These are phyloP conservation scores for Hedychridium roseum DNA, from an alignment of 2,888 invertebrate genomes.

Conservation along the genomic window DNA sequence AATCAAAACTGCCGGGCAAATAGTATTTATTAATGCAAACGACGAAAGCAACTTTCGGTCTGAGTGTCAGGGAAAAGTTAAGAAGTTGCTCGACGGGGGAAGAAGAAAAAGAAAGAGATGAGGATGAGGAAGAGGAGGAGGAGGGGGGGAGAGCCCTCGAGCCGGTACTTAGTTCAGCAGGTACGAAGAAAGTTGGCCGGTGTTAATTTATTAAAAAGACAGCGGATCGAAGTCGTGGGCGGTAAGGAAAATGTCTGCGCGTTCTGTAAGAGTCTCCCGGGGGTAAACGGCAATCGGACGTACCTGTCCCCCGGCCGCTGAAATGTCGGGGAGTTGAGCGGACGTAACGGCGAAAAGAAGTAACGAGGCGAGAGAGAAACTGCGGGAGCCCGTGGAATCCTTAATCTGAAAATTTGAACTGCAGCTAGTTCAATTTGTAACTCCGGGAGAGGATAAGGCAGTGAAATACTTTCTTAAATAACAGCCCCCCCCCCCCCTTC, in stretches of 20 bases:
- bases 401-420: constrained; percentile 40
- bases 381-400: constrained; percentile 24
- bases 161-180: no score
- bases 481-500: constrained; percentile 23
- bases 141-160: no score
- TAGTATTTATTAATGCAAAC: constrained; percentile 8
- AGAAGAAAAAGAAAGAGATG: no score
- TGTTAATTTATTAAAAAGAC: constrained; percentile 22
- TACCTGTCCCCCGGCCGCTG: no score
- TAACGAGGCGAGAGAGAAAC: constrained; percentile 17
- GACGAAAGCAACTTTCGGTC: constrained; percentile 3
- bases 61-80: constrained; percentile 9
- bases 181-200: constrained; percentile 13
- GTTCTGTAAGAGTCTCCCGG: no score
- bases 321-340: constrained; percentile 3
- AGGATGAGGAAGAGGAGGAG: no score
- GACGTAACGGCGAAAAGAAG: constrained; percentile 10
- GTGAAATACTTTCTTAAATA: constrained; percentile 40
- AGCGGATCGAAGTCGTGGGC: constrained; percentile 14
- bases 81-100: constrained; percentile 10
- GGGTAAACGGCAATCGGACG: constrained; percentile 6
- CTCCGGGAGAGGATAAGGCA: constrained; percentile 24
- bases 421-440: constrained; percentile 40
- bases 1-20: constrained; percentile 1
- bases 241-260: constrained; percentile 5